phyloP scores from a whole-genome alignment of 2,888 invertebrate species.

The Stenodera caucasica region DNA sequence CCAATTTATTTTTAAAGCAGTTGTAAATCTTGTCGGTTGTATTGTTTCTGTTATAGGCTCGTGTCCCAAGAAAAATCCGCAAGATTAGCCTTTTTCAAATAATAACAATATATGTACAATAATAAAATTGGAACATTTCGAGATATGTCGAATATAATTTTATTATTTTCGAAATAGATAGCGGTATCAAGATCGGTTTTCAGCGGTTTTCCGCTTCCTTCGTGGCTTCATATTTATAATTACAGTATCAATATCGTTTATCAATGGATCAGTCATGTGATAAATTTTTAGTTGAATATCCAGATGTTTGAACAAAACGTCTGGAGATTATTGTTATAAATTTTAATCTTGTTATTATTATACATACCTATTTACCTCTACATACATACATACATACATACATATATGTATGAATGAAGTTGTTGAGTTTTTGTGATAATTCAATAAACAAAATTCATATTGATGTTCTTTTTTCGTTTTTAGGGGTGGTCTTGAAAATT shows the following conservation, averaged over 20 bases:
- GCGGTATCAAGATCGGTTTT: slow-evolving; percentile 38
- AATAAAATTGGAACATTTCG: too few relatives aligned
- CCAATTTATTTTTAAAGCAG: slow-evolving; percentile 50
- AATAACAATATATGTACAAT: too few relatives aligned
- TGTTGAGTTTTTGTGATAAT: slow-evolving; percentile 4
- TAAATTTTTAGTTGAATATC: not conserved
- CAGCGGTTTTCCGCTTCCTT: slow-evolving; percentile 51
- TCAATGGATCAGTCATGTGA: slow-evolving; percentile 5
- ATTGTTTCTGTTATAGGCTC: slow-evolving; percentile 46
- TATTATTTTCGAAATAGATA: not conserved
- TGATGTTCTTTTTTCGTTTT: not conserved
- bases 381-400: too few relatives aligned
- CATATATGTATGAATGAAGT: too few relatives aligned
- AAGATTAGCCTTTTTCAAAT: slow-evolving; percentile 37
- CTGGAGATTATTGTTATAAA: not conserved
- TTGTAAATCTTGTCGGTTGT: slow-evolving; percentile 45
- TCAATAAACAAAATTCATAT: slow-evolving; percentile 1
- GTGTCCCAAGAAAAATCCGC: slow-evolving; percentile 38
- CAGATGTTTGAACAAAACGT: not conserved
- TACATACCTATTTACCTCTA: too few relatives aligned
- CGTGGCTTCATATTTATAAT: slow-evolving; percentile 8
- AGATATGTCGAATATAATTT: not conserved
- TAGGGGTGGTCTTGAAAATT: slow-evolving; percentile 38
- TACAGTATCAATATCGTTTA: not conserved
- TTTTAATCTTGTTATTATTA: slow-evolving; percentile 1